Base-by-base conservation (phyloP, 2,888 invertebrate species). In the Balanococcus diminutus region DNA sequence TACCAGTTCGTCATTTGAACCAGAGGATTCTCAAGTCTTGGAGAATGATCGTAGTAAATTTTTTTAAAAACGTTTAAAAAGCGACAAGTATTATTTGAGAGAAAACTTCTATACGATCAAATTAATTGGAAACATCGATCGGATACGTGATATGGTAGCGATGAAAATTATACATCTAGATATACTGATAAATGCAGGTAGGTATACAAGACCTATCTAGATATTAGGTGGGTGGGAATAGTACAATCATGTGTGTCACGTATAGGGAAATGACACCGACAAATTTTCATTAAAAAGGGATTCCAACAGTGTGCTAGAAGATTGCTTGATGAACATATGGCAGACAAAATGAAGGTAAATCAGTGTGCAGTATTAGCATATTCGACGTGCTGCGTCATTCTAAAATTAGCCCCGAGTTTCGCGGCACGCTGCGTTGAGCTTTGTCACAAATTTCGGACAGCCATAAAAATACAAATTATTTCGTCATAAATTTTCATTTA, bases 111-210 rank as follows among this genome's bases (percentile, higher is more conserved):
- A 19, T 19, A 9, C 51, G 51, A 51, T 8, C 51, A 22, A 31
- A 32, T 25, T 75, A 75, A 75, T 75, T 75, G 75, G 75, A n/a
- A 75, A 67, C 61, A 67, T 67, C 75, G 75, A 75, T 75, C 75
- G 75, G 75, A 31, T 75, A 31, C 32, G 75, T 75, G 75, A 75
- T 75, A 75, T 32, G 75, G 32, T 32, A 31, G 75, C 75, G 32
- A 75, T 75, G 31, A 75, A 75, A 75, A 32, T 75, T 75, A 75
- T 75, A n/a, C n/a, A n/a, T n/a, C n/a, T n/a, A n/a, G n/a, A n/a
- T n/a, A 32, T 67, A 11, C 19, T 4, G 0, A 42, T 42, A 42
- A 11, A n/a, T 1, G 19, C 6, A 51, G n/a, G 51, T 19, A 51
- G 51, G 51, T 51, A 51, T 42, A 11, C 16, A 14, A n/a, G n/a